A percentile compares a stretch with the other conserved stretches of the same genome.
Evolutionary conservation across 2,797 vertebrate genomes (phyloP).

Genomic region (Apodemus agrarius): DNA sequence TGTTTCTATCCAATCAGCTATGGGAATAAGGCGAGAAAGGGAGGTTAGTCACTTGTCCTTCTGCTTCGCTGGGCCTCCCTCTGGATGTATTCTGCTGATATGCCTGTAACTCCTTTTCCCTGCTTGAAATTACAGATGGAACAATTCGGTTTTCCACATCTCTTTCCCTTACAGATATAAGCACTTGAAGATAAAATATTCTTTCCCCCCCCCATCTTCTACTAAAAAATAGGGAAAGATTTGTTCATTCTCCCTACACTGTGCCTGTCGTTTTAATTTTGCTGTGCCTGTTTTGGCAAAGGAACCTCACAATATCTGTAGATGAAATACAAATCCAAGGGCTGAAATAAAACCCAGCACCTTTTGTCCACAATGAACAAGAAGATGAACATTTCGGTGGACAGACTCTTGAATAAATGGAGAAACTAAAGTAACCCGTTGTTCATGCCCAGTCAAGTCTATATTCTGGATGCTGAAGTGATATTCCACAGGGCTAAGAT

Average conservation of each 20-base stretch:
- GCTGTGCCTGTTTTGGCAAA: conserved; percentile 77
- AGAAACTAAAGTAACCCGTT: conserved; percentile 68
- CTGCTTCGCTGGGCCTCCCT: conserved; percentile 72
- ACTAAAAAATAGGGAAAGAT: not conserved
- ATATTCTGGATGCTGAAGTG: conserved; percentile 11
- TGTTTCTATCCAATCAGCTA: conserved; percentile 71
- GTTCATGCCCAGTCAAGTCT: conserved; percentile 69
- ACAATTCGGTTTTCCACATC: conserved; percentile 76
- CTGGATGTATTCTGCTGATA: conserved; percentile 78
- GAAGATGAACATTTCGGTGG: conserved; percentile 72
- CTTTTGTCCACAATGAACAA: conserved; percentile 73
- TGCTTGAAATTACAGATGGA: conserved; percentile 82
- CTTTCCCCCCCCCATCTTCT: conserved; percentile 61
- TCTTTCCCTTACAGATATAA: conserved; percentile 74
- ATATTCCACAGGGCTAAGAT: conserved; percentile 62
- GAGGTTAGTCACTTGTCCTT: conserved; percentile 70
- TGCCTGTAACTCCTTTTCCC: conserved; percentile 77
- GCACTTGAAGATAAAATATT: conserved; percentile 82
- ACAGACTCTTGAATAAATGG: conserved; percentile 69
- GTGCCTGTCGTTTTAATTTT: conserved; percentile 82
- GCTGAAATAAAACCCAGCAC: conserved; percentile 72
- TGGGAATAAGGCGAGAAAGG: conserved; percentile 64
- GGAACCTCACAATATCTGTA: conserved; percentile 72
- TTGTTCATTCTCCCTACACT: conserved; percentile 81
- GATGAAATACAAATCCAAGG: conserved; percentile 80